A percentile compares a stretch with the other conserved stretches of the same genome.
These are phyloP conservation scores for Pitangus sulphuratus DNA, from an alignment of 2,797 vertebrate genomes.

Conservation along the genomic window DNA sequence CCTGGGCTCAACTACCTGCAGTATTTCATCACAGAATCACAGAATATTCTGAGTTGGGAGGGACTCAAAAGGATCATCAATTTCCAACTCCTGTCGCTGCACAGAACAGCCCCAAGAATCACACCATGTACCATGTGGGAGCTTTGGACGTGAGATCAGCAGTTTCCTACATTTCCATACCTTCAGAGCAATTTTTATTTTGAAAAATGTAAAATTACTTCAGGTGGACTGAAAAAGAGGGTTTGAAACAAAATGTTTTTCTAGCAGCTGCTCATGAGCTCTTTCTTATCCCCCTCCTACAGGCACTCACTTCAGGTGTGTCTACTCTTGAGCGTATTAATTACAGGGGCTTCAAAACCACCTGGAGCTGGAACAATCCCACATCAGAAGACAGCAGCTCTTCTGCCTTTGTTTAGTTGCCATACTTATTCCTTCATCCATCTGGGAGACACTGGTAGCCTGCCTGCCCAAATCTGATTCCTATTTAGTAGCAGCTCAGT, in stretches of 20 bases:
- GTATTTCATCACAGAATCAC: background rate
- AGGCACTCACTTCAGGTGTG: background rate
- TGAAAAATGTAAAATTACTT: background rate
- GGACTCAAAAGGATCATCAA: background rate
- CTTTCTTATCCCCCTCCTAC: background rate
- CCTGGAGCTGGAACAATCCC: background rate
- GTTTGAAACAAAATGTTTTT: background rate
- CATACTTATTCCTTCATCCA: background rate
- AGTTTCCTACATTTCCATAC: background rate
- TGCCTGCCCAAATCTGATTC: background rate
- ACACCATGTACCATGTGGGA: background rate
- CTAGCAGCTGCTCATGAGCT: background rate
- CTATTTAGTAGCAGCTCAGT: background rate
- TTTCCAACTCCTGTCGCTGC: background rate
- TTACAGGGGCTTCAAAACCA: background rate
- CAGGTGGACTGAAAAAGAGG: background rate
- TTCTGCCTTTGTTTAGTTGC: background rate
- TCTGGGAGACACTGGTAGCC: background rate
- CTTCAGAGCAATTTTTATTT: background rate
- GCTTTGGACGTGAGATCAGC: fast-evolving
- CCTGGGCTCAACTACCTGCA: background rate
- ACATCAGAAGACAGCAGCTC: slow-evolving; percentile 1
- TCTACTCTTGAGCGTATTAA: background rate
- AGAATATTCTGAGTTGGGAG: background rate
- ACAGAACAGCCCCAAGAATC: background rate